A percentile compares a stretch with the other conserved stretches of the same genome.
phyloP scores from a whole-genome alignment of 37 sponge, comb jelly and placozoan genomes.

The Spongia lamella region DNA sequence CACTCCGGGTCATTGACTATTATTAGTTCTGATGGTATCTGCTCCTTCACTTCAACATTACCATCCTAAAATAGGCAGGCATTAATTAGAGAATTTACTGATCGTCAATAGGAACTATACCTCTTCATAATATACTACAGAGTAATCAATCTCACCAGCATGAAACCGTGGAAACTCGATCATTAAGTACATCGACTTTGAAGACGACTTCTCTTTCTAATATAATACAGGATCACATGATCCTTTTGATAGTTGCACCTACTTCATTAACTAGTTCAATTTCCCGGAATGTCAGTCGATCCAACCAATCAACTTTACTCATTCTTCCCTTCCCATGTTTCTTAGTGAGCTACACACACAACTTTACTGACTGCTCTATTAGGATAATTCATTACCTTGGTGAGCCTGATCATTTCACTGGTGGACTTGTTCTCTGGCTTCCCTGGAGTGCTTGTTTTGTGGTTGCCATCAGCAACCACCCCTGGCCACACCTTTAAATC shows the following conservation, averaged over 20 bases:
- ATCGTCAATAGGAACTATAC: conserved; percentile 4
- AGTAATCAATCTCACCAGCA: conserved; percentile 62
- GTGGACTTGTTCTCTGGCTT: conserved; percentile 46
- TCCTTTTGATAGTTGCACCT: background rate
- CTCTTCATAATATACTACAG: conserved; percentile 75
- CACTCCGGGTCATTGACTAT: conserved; percentile 71
- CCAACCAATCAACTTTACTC: conserved; percentile 95
- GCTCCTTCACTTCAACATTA: conserved; percentile 28
- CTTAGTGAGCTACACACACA: conserved; percentile 76
- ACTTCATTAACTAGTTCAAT: conserved; percentile 92
- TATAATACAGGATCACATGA: background rate
- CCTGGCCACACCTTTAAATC: conserved; percentile 86
- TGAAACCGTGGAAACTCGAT: conserved; percentile 89
- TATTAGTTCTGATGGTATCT: conserved; percentile 44
- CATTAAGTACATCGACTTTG: conserved; percentile 77
- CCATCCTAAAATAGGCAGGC: conserved; percentile 21
- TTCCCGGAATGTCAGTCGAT: conserved; percentile 89
- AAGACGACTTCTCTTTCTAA: conserved; percentile 68
- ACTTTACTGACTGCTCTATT: conserved; percentile 1
- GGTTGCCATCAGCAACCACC: conserved; percentile 59
- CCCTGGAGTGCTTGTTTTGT: conserved; percentile 54
- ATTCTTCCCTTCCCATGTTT: conserved; percentile 86
- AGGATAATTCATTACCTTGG: conserved; percentile 14
- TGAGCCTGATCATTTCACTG: conserved; percentile 69
- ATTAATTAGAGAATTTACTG: too few relatives aligned